A percentile compares a stretch with the other conserved stretches of the same genome.
These are phyloP conservation scores for Ichneumoninae sp. DNA, from an alignment of 2,888 invertebrate species.

Conservation along the genomic window DNA sequence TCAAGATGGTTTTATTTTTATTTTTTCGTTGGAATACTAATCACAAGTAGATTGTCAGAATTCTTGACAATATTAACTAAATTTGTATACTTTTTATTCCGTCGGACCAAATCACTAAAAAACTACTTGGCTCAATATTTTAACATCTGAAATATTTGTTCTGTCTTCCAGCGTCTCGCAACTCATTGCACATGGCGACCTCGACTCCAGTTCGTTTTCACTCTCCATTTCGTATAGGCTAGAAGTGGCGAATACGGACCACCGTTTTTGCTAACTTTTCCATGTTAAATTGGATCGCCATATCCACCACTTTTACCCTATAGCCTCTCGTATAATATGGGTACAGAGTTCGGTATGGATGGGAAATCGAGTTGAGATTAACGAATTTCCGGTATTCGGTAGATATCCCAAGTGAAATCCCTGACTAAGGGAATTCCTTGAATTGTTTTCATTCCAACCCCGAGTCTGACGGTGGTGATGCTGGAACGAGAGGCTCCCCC, in stretches of 20 bases:
- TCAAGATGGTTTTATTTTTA: constrained; percentile 44
- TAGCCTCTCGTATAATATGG: neutral
- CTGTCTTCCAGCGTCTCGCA: neutral
- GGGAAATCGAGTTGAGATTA: constrained; percentile 65
- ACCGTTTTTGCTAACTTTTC: neutral
- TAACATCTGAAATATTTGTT: neutral
- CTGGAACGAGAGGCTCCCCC: constrained; percentile 40
- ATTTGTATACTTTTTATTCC: neutral
- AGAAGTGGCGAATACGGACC: too few species aligned
- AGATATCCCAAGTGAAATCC: constrained; percentile 66
- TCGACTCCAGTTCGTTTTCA: neutral
- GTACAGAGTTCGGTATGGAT: constrained; percentile 16
- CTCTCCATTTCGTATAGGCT: neutral
- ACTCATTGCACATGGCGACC: neutral
- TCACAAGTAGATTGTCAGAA: neutral
- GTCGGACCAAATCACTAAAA: neutral
- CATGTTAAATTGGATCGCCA: neutral
- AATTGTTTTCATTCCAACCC: constrained; percentile 68
- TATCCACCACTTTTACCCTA: neutral
- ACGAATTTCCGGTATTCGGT: constrained; percentile 64
- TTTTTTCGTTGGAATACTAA: constrained; percentile 58
- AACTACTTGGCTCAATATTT: neutral
- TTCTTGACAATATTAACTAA: neutral
- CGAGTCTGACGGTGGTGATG: constrained; percentile 54
- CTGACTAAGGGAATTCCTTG: constrained; percentile 68